These are phyloP conservation scores for Dicrostonyx torquatus DNA, from an alignment of 2,797 vertebrate species.

Conservation along the genomic window DNA sequence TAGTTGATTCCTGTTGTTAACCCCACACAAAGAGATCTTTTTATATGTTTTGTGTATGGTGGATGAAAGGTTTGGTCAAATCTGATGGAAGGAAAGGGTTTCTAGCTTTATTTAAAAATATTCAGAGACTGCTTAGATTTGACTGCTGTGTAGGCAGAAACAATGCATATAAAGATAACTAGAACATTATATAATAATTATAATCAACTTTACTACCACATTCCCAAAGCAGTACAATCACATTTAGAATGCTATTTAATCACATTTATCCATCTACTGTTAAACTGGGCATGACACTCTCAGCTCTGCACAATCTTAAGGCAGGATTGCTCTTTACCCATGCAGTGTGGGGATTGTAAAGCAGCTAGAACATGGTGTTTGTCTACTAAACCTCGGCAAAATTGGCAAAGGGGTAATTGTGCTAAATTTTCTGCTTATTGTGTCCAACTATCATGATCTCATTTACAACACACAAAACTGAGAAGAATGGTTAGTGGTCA, in stretches of 20 bases:
- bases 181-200: constrained; percentile 68
- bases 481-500: not conserved
- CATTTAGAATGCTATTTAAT: constrained; percentile 77
- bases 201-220: constrained; percentile 71
- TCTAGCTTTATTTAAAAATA: constrained; percentile 50
- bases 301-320: constrained; percentile 25
- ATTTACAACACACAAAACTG: not conserved
- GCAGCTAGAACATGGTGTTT: not conserved
- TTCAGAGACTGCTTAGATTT: not conserved
- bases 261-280: constrained; percentile 78
- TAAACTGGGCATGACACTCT: constrained; percentile 77
- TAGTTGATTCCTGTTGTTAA: constrained; percentile 41
- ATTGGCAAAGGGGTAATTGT: not conserved
- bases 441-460: not conserved
- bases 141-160: constrained; percentile 38
- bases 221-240: constrained; percentile 75
- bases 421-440: constrained; percentile 23
- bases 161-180: constrained; percentile 62
- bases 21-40: constrained; percentile 43
- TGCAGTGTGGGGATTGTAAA: constrained; percentile 51
- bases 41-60: not conserved
- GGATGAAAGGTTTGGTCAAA: not conserved
- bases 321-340: constrained; percentile 33
- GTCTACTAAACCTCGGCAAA: not conserved
- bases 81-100: not conserved